Conservation (phyloP, 1,140 invertebrate genomes). For the Wiebesia pumilae region DNA sequence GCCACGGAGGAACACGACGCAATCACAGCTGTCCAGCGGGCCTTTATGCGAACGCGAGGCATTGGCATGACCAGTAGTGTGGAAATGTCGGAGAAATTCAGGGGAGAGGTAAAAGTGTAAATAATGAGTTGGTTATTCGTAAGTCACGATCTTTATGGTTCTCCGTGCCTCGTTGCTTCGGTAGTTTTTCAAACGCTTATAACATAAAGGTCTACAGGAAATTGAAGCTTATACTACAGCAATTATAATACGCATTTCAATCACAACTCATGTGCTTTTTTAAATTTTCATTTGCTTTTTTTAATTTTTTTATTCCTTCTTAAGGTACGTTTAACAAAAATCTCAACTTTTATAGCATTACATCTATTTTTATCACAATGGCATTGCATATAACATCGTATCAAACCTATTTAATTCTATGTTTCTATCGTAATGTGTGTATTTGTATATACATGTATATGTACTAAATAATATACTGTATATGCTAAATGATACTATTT, state of each 20-base stretch:
- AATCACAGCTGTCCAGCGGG: background rate
- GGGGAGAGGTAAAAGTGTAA: background rate
- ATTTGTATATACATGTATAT: too few species aligned
- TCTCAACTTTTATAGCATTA: too few species aligned
- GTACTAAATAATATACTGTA: too few species aligned
- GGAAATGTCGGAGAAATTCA: background rate
- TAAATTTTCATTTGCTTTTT: background rate
- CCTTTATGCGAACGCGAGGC: background rate
- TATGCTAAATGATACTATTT: too few species aligned
- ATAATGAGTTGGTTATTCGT: background rate
- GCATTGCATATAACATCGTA: too few species aligned
- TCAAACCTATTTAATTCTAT: too few species aligned
- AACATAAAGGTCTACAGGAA: background rate
- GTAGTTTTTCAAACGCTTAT: background rate
- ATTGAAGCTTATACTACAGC: background rate
- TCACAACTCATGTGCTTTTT: background rate
- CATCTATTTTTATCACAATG: too few species aligned
- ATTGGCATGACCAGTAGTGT: background rate
- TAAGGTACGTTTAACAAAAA: background rate
- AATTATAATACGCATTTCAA: background rate
- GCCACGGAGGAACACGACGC: background rate
- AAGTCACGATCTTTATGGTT: background rate
- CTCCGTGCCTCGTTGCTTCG: background rate
- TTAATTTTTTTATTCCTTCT: background rate
- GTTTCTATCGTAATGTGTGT: too few species aligned